A percentile compares a stretch with the other conserved stretches of the same genome.
These are phyloP conservation scores for Flexamia atlantica DNA, from an alignment of 2,888 invertebrate genomes.

Conservation along the genomic window DNA sequence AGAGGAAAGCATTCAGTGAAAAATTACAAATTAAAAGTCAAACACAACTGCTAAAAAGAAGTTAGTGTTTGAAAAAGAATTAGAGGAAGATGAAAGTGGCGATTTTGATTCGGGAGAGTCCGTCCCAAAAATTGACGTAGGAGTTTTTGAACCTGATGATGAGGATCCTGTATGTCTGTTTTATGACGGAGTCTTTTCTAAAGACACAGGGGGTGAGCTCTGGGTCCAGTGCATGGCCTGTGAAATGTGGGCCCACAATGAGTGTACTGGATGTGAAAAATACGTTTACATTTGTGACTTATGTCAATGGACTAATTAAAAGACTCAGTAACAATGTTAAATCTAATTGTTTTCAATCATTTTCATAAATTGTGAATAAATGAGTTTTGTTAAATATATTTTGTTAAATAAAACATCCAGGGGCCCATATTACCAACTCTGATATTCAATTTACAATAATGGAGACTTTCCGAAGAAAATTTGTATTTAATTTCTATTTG, in stretches of 20 bases:
- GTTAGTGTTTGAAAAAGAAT: no score
- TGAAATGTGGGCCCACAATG: background rate
- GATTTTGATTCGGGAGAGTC: no score
- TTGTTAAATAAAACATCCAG: background rate
- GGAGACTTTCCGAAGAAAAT: background rate
- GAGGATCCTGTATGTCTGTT: slow-evolving; percentile 44
- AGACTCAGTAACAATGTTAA: background rate
- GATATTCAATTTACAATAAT: no score
- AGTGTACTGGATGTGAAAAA: slow-evolving; percentile 20
- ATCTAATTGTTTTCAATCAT: background rate
- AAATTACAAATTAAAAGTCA: no score
- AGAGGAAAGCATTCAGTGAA: no score
- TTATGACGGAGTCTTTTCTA: slow-evolving; percentile 9
- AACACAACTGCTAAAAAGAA: no score
- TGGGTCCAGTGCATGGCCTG: slow-evolving; percentile 30
- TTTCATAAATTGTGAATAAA: background rate
- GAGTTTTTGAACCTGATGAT: slow-evolving; percentile 2
- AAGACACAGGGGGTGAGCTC: slow-evolving; percentile 28
- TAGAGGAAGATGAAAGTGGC: no score
- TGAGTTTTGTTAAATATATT: background rate
- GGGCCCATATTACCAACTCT: background rate
- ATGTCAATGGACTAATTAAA: background rate
- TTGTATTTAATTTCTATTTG: background rate
- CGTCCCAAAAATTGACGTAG: background rate
- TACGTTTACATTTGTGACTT: slow-evolving; percentile 33